These are phyloP conservation scores for Antrozous pallidus DNA, from an alignment of 2,797 vertebrate genomes.

Conservation along the genomic window DNA sequence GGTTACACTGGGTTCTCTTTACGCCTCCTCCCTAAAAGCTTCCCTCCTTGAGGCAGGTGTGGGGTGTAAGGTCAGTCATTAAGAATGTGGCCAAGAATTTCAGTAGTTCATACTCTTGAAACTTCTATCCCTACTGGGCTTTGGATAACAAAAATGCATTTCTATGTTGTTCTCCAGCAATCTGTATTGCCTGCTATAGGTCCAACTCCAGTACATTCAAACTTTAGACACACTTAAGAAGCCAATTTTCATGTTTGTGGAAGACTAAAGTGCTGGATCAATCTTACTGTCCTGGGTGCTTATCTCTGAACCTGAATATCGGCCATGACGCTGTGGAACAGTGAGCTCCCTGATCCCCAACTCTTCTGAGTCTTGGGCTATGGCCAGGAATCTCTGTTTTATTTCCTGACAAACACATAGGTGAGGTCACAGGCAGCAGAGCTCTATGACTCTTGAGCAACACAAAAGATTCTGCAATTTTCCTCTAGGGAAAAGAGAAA, in stretches of 20 bases:
- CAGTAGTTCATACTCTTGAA: neutral
- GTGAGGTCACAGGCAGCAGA: neutral
- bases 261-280: neutral
- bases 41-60: neutral
- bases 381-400: neutral
- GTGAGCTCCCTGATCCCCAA: neutral
- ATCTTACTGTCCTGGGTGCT: neutral
- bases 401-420: conserved; percentile 2
- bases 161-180: neutral
- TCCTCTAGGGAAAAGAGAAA: conserved; percentile 7
- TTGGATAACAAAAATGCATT: neutral
- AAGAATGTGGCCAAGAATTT: neutral
- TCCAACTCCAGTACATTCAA: neutral
- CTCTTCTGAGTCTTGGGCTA: neutral
- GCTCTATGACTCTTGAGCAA: neutral
- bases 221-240: neutral
- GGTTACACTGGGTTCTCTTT: neutral
- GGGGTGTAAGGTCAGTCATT: neutral
- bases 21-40: neutral
- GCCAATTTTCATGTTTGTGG: neutral
- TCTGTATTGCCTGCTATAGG: neutral
- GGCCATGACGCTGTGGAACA: neutral
- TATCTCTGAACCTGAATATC: neutral
- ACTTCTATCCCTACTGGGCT: neutral
- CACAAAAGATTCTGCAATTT: neutral